These are phyloP conservation scores for Albula glossodonta DNA, from an alignment of 2,113 vertebrate species.

Conservation along the genomic window DNA sequence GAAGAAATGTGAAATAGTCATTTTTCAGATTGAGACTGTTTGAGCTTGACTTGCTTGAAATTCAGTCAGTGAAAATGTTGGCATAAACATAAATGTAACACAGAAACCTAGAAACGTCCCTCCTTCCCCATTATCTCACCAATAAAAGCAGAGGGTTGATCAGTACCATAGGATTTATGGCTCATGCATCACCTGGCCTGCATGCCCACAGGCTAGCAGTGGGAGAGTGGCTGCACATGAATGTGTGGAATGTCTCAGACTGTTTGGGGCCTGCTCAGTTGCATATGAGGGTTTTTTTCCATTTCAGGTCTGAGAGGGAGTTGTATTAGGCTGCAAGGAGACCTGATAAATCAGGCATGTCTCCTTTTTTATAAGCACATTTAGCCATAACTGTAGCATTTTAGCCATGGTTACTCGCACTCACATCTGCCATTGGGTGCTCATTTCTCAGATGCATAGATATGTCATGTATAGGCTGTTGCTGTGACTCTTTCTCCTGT, in stretches of 20 bases:
- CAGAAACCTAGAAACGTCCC: not conserved
- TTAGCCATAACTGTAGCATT: not conserved
- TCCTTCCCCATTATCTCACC: not conserved
- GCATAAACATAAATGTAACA: not conserved
- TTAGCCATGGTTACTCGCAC: not conserved
- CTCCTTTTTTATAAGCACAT: not conserved
- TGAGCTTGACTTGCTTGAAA: not conserved
- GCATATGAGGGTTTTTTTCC: not conserved
- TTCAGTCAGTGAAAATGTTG: not conserved
- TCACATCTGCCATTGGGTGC: too few species aligned
- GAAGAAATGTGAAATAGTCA: not conserved
- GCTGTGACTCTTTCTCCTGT: not conserved
- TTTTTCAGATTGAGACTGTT: not conserved
- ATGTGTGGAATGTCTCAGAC: not conserved
- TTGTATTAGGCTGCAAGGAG: not conserved
- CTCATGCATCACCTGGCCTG: not conserved
- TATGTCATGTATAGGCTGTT: not conserved
- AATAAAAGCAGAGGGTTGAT: not conserved
- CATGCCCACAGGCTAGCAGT: not conserved
- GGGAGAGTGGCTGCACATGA: not conserved
- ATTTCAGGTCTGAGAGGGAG: not conserved
- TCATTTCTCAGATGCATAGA: not conserved
- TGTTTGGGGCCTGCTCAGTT: not conserved
- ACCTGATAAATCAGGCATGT: not conserved
- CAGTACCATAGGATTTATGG: not conserved